phyloP scores from a whole-genome alignment of 2,113 vertebrate genomes.

The Pteronura brasiliensis region DNA sequence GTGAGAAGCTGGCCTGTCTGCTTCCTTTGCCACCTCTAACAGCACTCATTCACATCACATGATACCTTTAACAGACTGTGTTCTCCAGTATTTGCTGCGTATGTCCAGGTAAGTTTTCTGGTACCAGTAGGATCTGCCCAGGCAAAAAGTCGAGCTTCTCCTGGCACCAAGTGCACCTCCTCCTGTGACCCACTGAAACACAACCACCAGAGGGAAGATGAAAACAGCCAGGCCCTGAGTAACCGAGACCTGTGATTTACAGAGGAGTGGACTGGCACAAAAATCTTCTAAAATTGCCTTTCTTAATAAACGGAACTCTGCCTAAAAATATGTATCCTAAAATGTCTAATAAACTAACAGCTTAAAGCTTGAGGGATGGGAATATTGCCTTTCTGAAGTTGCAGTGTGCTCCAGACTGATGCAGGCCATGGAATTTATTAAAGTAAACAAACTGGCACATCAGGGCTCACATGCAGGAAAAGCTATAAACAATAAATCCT shows the following conservation, averaged over 20 bases:
- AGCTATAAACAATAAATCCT: not conserved
- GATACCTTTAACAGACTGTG: slow-evolving; percentile 93
- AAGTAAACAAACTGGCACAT: not conserved
- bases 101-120: slow-evolving; percentile 89
- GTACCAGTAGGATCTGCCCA: slow-evolving; percentile 92
- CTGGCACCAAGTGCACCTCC: slow-evolving; percentile 84
- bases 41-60: not conserved
- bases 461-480: not conserved
- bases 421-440: not conserved
- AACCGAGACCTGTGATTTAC: not conserved
- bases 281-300: not conserved
- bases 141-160: slow-evolving; percentile 88
- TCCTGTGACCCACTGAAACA: slow-evolving; percentile 82
- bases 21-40: not conserved
- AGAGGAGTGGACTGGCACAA: not conserved
- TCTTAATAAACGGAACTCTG: not conserved
- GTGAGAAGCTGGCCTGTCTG: not conserved
- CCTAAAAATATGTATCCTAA: not conserved
- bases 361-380: not conserved
- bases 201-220: not conserved
- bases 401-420: not conserved
- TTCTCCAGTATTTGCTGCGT: slow-evolving; percentile 85
- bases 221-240: not conserved
- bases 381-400: not conserved
- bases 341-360: not conserved